phyloP scores from a whole-genome alignment of 2,888 invertebrate species.

The Zaprionus lineosus region DNA sequence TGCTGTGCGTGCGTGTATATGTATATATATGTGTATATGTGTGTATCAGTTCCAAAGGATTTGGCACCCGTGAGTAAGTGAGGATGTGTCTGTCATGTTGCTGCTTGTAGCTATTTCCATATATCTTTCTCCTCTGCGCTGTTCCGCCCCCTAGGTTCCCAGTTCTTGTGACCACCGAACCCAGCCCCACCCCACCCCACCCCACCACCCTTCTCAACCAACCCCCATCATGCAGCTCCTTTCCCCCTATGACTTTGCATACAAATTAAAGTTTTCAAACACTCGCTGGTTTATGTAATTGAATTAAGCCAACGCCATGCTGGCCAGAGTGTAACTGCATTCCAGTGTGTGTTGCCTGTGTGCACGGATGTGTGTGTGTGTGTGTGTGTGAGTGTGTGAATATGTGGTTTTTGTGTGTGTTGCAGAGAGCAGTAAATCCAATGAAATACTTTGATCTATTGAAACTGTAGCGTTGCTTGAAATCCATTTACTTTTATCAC shows the following conservation, averaged over 20 bases:
- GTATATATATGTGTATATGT: constrained; percentile 18
- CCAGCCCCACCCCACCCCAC: not conserved
- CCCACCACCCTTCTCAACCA: not conserved
- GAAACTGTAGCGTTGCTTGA: not conserved
- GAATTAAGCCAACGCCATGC: constrained; percentile 60
- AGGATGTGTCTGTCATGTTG: constrained; percentile 60
- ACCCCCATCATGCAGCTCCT: not conserved
- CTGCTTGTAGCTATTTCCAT: constrained; percentile 27
- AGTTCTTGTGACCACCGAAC: not conserved
- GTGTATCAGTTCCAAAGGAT: constrained; percentile 74
- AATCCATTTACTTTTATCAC: not conserved
- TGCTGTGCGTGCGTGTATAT: not conserved
- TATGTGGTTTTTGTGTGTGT: constrained; percentile 15
- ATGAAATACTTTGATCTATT: constrained; percentile 39
- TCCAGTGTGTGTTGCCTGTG: constrained; percentile 29
- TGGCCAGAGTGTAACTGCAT: constrained; percentile 42
- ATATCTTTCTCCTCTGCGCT: not conserved
- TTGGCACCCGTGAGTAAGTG: constrained; percentile 69
- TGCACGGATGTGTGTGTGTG: constrained; percentile 1
- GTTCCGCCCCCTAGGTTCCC: not conserved
- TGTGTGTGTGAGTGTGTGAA: constrained; percentile 1
- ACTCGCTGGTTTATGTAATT: constrained; percentile 62
- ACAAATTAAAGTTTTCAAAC: constrained; percentile 68
- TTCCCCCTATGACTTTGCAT: constrained; percentile 69
- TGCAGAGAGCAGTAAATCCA: constrained; percentile 10